Percentiles rank a stretch among this genome's conserved stretches.
These are phyloP conservation scores for Parnassius apollo DNA, from an alignment of 2,888 invertebrate species.

Conservation along the genomic window DNA sequence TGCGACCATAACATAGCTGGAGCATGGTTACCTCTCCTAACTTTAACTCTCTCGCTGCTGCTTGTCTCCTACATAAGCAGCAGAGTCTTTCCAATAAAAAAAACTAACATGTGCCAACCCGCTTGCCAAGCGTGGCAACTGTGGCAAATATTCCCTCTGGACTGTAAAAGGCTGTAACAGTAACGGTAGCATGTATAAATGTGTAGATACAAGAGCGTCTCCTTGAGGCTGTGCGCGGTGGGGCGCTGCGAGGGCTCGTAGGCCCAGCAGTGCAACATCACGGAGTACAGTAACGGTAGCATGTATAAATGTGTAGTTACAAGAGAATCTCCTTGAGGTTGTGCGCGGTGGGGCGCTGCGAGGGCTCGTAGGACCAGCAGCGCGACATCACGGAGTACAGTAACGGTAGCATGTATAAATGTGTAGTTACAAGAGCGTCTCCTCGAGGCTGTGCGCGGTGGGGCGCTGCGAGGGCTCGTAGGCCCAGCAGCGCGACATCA, in stretches of 20 bases:
- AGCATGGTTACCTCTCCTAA: too few species aligned
- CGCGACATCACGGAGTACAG: background rate
- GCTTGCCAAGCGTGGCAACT: too few species aligned
- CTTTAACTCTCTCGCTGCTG: too few species aligned
- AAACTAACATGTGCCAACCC: too few species aligned
- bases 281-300: too few species aligned
- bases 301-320: slow-evolving; percentile 71
- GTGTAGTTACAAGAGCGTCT: slow-evolving; percentile 88
- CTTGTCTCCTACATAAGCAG: too few species aligned
- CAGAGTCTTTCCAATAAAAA: too few species aligned
- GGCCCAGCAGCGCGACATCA: slow-evolving; percentile 41
- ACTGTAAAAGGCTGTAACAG: too few species aligned
- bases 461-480: slow-evolving; percentile 97
- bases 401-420: background rate
- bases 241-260: slow-evolving; percentile 97
- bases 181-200: background rate
- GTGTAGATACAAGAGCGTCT: slow-evolving; percentile 88
- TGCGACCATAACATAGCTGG: too few species aligned
- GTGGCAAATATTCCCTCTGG: too few species aligned
- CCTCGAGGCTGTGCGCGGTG: slow-evolving; percentile 93
- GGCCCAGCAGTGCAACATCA: slow-evolving; percentile 41
- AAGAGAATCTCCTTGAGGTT: slow-evolving; percentile 93
- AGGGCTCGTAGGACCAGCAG: slow-evolving; percentile 89
- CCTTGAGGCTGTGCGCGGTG: slow-evolving; percentile 93
- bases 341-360: slow-evolving; percentile 94